These are phyloP conservation scores for Ceramica pisi DNA, from an alignment of 2,888 invertebrate genomes.

Conservation along the genomic window DNA sequence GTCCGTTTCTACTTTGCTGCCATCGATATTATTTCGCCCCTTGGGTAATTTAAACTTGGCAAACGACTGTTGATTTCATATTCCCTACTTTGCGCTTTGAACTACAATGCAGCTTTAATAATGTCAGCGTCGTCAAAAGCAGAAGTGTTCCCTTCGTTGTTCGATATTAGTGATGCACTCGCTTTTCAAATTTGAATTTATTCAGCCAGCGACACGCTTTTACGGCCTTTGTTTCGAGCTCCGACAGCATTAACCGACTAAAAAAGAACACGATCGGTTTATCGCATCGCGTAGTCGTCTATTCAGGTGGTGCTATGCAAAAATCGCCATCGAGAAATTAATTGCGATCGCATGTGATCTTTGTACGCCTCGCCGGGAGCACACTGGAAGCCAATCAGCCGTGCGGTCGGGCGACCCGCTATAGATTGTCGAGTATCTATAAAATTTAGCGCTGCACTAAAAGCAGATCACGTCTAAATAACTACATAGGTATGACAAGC, in stretches of 20 bases:
- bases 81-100: not conserved
- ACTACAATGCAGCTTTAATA: constrained; percentile 7
- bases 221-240: not conserved
- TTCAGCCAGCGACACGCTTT: constrained; percentile 3
- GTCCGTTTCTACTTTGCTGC: no score
- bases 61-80: constrained; percentile 4
- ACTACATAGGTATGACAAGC: not conserved
- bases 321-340: constrained; percentile 53
- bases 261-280: constrained; percentile 13
- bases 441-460: constrained; percentile 45
- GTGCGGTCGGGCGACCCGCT: constrained; percentile 55
- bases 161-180: constrained; percentile 8
- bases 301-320: constrained; percentile 31
- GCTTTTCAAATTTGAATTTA: constrained; percentile 22
- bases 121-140: constrained; percentile 1
- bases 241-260: not conserved
- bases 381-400: constrained; percentile 58
- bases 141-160: constrained; percentile 4
- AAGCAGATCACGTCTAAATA: constrained; percentile 20
- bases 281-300: constrained; percentile 15
- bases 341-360: constrained; percentile 60
- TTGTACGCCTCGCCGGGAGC: constrained; percentile 38
- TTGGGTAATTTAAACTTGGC: constrained; percentile 26
- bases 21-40: constrained; percentile 5
- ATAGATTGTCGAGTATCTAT: constrained; percentile 42